Conservation (phyloP, 2,888 invertebrate species). For the Megastigmus dorsalis region DNA sequence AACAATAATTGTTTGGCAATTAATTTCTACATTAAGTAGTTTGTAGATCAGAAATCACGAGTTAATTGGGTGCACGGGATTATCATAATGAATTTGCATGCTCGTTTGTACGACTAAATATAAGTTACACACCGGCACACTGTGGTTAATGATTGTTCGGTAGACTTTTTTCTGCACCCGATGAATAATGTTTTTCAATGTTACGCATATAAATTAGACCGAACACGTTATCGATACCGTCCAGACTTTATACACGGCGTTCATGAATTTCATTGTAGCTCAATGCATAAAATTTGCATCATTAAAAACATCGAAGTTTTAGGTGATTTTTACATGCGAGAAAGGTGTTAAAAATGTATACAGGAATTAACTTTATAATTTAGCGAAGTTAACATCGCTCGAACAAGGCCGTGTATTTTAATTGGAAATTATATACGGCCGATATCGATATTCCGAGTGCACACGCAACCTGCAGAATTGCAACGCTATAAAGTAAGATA, state of each 20-base stretch:
- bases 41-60: background rate
- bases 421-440: background rate
- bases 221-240: slow-evolving; percentile 50
- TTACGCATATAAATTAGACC: slow-evolving; percentile 45
- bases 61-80: background rate
- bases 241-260: slow-evolving; percentile 30
- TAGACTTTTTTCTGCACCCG: slow-evolving; percentile 11
- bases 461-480: background rate
- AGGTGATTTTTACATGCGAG: slow-evolving; percentile 38
- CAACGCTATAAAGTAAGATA: background rate
- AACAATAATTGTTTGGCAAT: too few relatives aligned
- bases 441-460: too few relatives aligned
- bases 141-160: slow-evolving; percentile 33
- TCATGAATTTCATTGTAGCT: slow-evolving; percentile 53
- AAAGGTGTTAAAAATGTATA: slow-evolving; percentile 51
- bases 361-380: slow-evolving; percentile 42
- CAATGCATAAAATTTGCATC: slow-evolving; percentile 56
- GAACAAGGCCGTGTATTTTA: slow-evolving; percentile 19
- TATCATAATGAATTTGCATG: slow-evolving; percentile 23
- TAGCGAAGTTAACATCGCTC: slow-evolving; percentile 33
- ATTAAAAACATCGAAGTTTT: slow-evolving; percentile 41
- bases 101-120: background rate
- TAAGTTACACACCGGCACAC: slow-evolving; percentile 14
- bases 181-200: slow-evolving; percentile 46
- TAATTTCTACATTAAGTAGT: too few relatives aligned